A percentile compares a stretch with the other conserved stretches of the same genome.
Evolutionary conservation across 2,797 vertebrate genomes (phyloP).

Genomic region (Muscicapa striata): DNA sequence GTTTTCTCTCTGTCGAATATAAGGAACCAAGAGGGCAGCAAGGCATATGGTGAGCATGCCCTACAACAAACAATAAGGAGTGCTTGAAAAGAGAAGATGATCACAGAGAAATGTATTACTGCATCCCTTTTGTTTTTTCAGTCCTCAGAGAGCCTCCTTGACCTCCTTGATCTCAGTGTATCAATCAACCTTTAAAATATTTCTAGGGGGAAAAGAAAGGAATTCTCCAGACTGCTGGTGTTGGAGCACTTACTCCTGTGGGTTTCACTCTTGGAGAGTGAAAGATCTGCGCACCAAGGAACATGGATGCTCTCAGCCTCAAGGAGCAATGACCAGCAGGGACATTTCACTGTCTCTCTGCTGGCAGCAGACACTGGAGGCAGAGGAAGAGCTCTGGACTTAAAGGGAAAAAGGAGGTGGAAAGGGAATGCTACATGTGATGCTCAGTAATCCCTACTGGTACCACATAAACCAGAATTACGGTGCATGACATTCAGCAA

Average conservation of each 20-base stretch:
- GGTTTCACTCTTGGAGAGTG: background rate
- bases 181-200: background rate
- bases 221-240: background rate
- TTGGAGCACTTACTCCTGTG: background rate
- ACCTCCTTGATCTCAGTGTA: background rate
- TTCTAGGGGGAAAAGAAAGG: fast-evolving
- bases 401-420: background rate
- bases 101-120: background rate
- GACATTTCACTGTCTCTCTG: background rate
- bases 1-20: background rate
- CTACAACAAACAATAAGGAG: background rate
- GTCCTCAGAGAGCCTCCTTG: background rate
- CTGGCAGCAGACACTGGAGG: background rate
- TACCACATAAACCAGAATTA: background rate
- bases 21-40: background rate
- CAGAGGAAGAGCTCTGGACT: background rate
- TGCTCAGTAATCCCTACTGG: background rate
- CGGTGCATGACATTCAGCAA: background rate
- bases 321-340: background rate
- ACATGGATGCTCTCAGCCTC: fast-evolving
- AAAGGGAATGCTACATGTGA: fast-evolving
- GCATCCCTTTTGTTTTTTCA: background rate
- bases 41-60: background rate
- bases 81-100: background rate
- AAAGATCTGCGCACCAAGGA: background rate